A percentile compares a stretch with the other conserved stretches of the same genome.
These are phyloP conservation scores for Chrysina gloriosa DNA, from an alignment of 2,888 invertebrate genomes.

Conservation along the genomic window DNA sequence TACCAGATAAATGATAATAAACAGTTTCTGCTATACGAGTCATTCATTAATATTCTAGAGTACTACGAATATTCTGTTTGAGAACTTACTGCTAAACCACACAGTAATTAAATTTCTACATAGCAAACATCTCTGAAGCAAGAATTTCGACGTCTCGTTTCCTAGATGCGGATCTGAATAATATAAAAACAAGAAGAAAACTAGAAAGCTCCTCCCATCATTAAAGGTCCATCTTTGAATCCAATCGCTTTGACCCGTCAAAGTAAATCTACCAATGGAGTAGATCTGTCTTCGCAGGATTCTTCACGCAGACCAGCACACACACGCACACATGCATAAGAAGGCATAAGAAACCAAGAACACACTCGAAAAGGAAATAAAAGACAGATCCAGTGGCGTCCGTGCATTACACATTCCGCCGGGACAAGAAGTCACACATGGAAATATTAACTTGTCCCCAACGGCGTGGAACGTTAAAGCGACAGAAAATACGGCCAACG, in stretches of 20 bases:
- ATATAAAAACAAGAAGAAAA: slow-evolving; percentile 8
- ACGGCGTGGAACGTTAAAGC: slow-evolving; percentile 29
- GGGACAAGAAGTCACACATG: slow-evolving; percentile 44
- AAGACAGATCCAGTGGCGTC: slow-evolving; percentile 47
- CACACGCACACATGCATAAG: slow-evolving; percentile 3
- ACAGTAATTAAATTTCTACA: too few relatives aligned
- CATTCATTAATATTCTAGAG: too few relatives aligned
- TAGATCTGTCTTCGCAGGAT: slow-evolving; percentile 49
- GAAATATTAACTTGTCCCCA: slow-evolving; percentile 43
- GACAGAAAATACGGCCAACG: slow-evolving; percentile 2
- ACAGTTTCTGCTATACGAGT: too few relatives aligned
- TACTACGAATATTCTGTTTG: too few relatives aligned
- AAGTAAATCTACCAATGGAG: slow-evolving; percentile 49
- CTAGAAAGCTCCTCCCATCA: slow-evolving; percentile 37
- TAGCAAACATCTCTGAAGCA: background rate
- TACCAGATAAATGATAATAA: too few relatives aligned
- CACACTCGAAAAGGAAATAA: slow-evolving; percentile 33
- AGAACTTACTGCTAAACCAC: too few relatives aligned
- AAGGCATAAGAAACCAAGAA: slow-evolving; percentile 39
- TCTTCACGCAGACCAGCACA: slow-evolving; percentile 39
- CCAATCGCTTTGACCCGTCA: slow-evolving; percentile 50
- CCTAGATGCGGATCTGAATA: background rate
- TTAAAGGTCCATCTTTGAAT: slow-evolving; percentile 39
- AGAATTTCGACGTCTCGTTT: background rate
- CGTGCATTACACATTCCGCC: slow-evolving; percentile 48